Base-by-base conservation (phyloP, 2,888 invertebrate species). In the Sussaba pulchella region DNA sequence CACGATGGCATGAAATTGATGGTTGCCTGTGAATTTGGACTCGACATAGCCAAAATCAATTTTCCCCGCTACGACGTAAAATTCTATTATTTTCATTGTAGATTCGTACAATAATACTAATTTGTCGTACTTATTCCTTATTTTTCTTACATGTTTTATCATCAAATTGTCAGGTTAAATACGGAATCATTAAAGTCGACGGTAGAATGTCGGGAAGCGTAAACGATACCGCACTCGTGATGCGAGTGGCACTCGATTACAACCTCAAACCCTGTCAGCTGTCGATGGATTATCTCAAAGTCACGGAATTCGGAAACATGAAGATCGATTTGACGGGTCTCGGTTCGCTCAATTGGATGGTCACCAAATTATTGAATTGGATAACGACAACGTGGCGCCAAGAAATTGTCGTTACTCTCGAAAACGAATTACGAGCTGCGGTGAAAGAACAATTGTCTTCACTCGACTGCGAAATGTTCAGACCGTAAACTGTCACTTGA, bases 51-150 rank as follows among this genome's bases (percentile, higher is more conserved):
- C 0, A 31, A 69, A 5, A 66, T 87, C 61, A 24, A 83, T 0
- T 87, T 83, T 21, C 10, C 69, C 26, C 36, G 76, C 17, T 88
- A 88, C 21, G 83, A 73, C 79, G 87, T 87, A 86, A 78, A 50
- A n/a, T 14, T 24, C 6, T 50, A 31, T 64, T 36, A 54, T 57
- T 52, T 17, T 12, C 14, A n/a, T 39, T 47, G 59, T 14, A 5
- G 17, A 24, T 41, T 17, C 12, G 1, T 52, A 17, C 9, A 9
- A 9, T 0, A 17, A 57, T 17, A 8, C 14, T 9, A 14, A 8
- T 1, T 36, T 14, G 2, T 8, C 43, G 43, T 14, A n/a, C n/a
- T n/a, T 14, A 12, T 14, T 50, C 6, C 9, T 21, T 21, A 2
- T n/a, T n/a, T n/a, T n/a, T n/a, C n/a, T n/a, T n/a, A 8, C n/a